Percentiles rank a stretch among this genome's conserved stretches.
phyloP scores from a whole-genome alignment of 1,140 invertebrate genomes.

The Phymastichus coffea region DNA sequence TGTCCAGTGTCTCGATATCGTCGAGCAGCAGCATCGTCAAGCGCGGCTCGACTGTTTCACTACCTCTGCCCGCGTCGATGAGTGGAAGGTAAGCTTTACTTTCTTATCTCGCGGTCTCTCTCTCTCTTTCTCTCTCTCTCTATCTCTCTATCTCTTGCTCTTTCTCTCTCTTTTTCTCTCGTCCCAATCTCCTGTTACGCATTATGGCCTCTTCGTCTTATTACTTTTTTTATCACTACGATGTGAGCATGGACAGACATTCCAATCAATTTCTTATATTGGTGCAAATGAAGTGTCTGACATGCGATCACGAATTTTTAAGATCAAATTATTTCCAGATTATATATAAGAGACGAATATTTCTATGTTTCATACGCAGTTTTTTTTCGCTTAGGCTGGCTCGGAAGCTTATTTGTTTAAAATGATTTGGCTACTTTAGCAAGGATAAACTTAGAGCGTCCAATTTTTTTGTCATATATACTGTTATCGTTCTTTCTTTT shows the following conservation, averaged over 20 bases:
- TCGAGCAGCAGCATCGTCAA: constrained; percentile 44
- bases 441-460: constrained; percentile 36
- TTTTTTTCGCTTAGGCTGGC: constrained; percentile 41
- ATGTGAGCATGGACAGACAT: not conserved
- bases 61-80: constrained; percentile 43
- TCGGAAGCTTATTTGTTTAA: constrained; percentile 43
- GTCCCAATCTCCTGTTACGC: too few species aligned
- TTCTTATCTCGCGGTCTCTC: too few species aligned
- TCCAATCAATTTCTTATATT: constrained; percentile 14
- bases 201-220: too few species aligned
- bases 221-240: not conserved
- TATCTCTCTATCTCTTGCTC: not conserved
- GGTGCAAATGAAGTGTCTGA: constrained; percentile 14
- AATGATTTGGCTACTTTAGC: constrained; percentile 43
- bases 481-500: too few species aligned
- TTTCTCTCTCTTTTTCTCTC: too few species aligned
- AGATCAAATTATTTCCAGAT: not conserved
- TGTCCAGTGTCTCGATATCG: constrained; percentile 45
- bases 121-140: not conserved
- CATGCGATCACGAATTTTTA: not conserved
- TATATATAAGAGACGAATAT: constrained; percentile 12
- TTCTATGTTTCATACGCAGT: constrained; percentile 24
- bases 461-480: constrained; percentile 38
- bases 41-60: constrained; percentile 48
- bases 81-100: constrained; percentile 48